Conservation (phyloP, 2,113 vertebrate genomes). For the Coracopsis vasa region DNA sequence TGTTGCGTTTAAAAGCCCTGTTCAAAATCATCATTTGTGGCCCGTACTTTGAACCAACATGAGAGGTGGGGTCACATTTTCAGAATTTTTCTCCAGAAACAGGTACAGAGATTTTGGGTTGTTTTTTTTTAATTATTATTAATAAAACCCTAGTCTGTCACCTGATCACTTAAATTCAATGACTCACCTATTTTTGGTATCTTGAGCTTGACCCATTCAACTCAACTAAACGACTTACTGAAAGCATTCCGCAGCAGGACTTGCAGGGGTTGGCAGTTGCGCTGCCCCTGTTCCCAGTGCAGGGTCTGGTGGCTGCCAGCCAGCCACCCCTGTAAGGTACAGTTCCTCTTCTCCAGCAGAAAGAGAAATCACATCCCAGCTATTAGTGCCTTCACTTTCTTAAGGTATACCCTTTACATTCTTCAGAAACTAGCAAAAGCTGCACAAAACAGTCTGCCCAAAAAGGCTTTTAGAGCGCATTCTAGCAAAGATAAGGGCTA, state of each 20-base stretch:
- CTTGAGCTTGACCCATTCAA: neutral
- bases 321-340: rapidly evolving
- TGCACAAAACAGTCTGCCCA: neutral
- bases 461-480: neutral
- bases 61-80: neutral
- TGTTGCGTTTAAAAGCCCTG: rapidly evolving
- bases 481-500: neutral
- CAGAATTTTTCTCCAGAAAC: neutral
- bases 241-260: rapidly evolving
- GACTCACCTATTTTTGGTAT: neutral
- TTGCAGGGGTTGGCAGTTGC: neutral
- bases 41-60: neutral
- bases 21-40: neutral
- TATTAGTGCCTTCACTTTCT: neutral
- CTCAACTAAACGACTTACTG: neutral
- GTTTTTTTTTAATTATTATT: neutral
- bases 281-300: neutral
- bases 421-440: neutral
- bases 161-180: neutral
- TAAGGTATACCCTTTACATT: neutral
- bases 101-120: neutral
- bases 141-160: neutral
- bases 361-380: neutral
- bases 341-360: neutral
- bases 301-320: neutral